These are phyloP conservation scores for Mus spicilegus DNA, from an alignment of 2,113 vertebrate species.

Conservation along the genomic window DNA sequence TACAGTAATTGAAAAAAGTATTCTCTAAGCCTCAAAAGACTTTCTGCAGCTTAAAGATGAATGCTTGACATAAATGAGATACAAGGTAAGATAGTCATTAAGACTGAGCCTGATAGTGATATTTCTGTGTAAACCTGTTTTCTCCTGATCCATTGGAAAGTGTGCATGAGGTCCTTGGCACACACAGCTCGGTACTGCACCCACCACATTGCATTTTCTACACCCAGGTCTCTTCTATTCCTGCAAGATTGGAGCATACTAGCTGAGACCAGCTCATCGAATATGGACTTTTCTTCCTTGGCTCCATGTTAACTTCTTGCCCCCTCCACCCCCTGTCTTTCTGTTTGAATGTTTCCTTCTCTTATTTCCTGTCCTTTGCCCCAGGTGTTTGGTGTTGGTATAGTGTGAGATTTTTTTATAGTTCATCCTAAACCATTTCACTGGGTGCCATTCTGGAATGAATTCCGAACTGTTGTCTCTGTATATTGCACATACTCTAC, in stretches of 20 bases:
- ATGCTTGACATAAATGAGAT: not conserved
- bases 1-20: not conserved
- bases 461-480: not conserved
- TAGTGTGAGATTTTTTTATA: not conserved
- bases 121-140: not conserved
- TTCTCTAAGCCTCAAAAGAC: not conserved
- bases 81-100: not conserved
- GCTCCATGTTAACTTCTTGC: not conserved
- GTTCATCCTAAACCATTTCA: not conserved
- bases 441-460: not conserved
- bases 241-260: not conserved
- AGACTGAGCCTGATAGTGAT: not conserved
- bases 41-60: conserved; percentile 31
- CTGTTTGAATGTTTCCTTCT: not conserved
- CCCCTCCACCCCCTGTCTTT: not conserved
- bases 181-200: not conserved
- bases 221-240: not conserved
- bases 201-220: not conserved
- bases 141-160: not conserved
- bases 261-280: not conserved
- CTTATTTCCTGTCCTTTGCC: too few species aligned
- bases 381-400: not conserved
- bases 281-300: not conserved
- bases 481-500: not conserved
- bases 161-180: not conserved